Base-by-base conservation (phyloP, 2,797 vertebrate genomes). In the Falco cherrug region DNA sequence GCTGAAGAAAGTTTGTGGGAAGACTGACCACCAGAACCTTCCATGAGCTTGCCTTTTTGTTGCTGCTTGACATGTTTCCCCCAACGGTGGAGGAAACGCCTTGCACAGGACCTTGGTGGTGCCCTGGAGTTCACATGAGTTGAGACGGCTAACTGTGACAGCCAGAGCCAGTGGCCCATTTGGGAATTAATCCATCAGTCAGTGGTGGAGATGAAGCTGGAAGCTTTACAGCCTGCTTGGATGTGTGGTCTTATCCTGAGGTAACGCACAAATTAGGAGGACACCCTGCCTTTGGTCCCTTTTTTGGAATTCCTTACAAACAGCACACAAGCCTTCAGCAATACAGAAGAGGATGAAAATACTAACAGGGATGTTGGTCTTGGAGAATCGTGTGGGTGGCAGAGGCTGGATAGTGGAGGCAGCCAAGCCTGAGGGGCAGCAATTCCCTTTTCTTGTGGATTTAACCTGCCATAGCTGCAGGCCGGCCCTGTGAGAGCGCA, bases 351-450 rank as follows among this genome's bases (percentile, higher is more conserved):
- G 24, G 63, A 79, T 84, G 50, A 84, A 90, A 92, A 54, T 17
- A 63, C 50, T 76, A 70, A 39, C 22, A 67, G 70, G 14, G 82
- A 18, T 82, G 80, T 16, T 37, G 78, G 68, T 71, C 87, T 75
- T 0, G 0, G 68, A 76, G 70, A 89, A 64, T 59, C 21, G 31
- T 15, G 74, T 87, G 87, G 91, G 93, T 96, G 84, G 90, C 51
- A 63, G 86, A 78, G 48, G 13, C 64, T 53, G 75, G 74, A 39
- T 1, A 11, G 78, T 10, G 14, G 14, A 83, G 48, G n/a, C 56
- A 94, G 93, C 86, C 88, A 92, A 90, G 75, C 43, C 70, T 93
- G 59, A 33, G n/a, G 75, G 86, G 77, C 81, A 89, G 57, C 70
- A 74, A 37, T 74, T 87, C 60, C 18, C 51, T 95, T 85, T 57